Evolutionary conservation across 2,113 vertebrate genomes (phyloP), one percentile per base, ranked within the genome.

Genomic region (Prunella himalayana): DNA sequence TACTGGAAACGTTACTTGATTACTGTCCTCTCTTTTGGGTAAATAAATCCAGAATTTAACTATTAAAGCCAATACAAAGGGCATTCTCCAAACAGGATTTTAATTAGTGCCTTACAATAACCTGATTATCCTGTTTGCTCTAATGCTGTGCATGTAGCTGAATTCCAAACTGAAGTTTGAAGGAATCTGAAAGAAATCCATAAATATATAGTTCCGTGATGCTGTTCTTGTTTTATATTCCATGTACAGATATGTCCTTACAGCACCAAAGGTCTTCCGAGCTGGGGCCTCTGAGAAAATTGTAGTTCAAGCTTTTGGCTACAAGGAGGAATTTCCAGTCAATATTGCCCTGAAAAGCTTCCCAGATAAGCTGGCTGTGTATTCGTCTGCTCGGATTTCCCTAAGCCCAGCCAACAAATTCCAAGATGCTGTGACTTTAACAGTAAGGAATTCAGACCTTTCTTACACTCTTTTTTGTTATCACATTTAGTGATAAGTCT

Each of bases 261-360:
- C 98, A 24, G 98, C 98, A 50, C 99, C 99, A 20, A 98, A 98
- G 94, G 42, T 97, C 11, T 75, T 99, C 33, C 96, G 95, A 33
- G 84, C 98, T 56, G 99, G 98, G 20, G 98, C 99, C 4, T 63
- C 93, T 59, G 98, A 99, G 94, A 98, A 95, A 17, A 98, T 99
- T 21, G 92, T 99, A 25, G 73, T 99, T 71, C 99, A 99, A 96
- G 87, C 98, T 77, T 99, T 99, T 92, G 98, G 98, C 24, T 98
- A 98, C 22, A 69, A 97, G 0, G 27, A 97, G 42, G 97, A 97
- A 27, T 98, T 98, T 83, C 82, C 25, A 6, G 97, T 98, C 54
- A 91, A 64, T 2, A 59, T 99, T 24, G 98, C 95, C 53, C 47
- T 99, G 25, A 99, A 96, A 95, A 99, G 98, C 70, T 99, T 97